phyloP scores from a whole-genome alignment of 1,140 invertebrate genomes.

The Drosophila obscura region DNA sequence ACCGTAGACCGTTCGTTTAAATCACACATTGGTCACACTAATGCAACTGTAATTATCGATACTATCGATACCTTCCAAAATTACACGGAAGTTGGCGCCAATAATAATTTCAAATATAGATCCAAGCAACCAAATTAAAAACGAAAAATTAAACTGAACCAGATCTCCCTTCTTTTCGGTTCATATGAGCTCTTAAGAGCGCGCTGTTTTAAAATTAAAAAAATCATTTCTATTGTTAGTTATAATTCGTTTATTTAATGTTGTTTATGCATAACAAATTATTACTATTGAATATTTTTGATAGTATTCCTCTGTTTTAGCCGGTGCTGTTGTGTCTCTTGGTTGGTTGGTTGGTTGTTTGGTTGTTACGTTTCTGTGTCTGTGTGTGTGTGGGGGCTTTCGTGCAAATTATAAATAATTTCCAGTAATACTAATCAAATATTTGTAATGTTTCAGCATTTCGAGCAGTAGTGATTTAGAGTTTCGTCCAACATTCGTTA shows the following conservation, averaged over 20 bases:
- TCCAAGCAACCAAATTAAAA: too few species aligned
- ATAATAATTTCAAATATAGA: too few species aligned
- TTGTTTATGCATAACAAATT: conserved; percentile 61
- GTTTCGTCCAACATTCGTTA: conserved; percentile 44
- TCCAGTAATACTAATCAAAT: conserved; percentile 53
- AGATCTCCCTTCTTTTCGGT: too few species aligned
- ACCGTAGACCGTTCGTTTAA: too few species aligned
- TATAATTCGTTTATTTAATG: conserved; percentile 67
- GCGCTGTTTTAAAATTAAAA: not conserved
- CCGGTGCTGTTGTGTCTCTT: conserved; percentile 44
- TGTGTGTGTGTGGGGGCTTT: conserved; percentile 24
- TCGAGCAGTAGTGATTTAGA: conserved; percentile 61
- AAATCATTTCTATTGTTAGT: conserved; percentile 14
- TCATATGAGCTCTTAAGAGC: too few species aligned
- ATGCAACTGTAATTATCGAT: too few species aligned
- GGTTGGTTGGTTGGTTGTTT: conserved; percentile 1
- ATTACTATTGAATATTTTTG: conserved; percentile 60
- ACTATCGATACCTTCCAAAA: too few species aligned
- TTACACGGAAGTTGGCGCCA: too few species aligned
- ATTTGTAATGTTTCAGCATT: conserved; percentile 69
- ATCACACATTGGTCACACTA: too few species aligned
- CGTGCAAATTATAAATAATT: conserved; percentile 64
- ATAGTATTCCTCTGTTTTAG: conserved; percentile 62
- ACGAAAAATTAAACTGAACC: too few species aligned
- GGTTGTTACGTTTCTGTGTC: conserved; percentile 1